Percentiles rank a stretch among this genome's conserved stretches.
phyloP scores from a whole-genome alignment of 2,797 vertebrate species.

The Champsocephalus esox region DNA sequence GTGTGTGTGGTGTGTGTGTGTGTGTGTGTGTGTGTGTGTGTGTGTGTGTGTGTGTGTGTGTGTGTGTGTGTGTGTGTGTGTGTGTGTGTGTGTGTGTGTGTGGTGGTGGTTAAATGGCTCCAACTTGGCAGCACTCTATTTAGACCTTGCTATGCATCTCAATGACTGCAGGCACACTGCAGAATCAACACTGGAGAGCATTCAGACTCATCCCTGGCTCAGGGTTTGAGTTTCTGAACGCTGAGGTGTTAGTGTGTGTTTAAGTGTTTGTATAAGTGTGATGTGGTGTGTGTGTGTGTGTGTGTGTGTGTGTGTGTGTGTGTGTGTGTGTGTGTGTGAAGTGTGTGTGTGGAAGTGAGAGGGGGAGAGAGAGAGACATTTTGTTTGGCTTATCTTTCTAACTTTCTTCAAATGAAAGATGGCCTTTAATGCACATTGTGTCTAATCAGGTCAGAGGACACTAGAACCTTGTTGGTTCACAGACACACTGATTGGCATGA shows the following conservation, averaged over 20 bases:
- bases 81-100: constrained; percentile 37
- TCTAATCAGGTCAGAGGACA: constrained; percentile 24
- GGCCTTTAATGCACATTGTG: constrained; percentile 10
- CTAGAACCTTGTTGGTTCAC: constrained; percentile 12
- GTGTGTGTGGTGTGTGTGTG: constrained; percentile 28
- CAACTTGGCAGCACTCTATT: constrained; percentile 72
- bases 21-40: constrained; percentile 38
- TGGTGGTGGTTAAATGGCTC: constrained; percentile 60
- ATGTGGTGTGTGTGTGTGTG: not conserved
- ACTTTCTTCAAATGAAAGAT: constrained; percentile 20
- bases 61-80: constrained; percentile 30
- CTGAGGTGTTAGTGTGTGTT: constrained; percentile 34
- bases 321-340: not conserved
- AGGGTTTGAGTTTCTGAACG: constrained; percentile 39
- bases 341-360: not conserved
- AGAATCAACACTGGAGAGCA: constrained; percentile 68
- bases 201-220: constrained; percentile 55
- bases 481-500: constrained; percentile 12
- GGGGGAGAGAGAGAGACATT: not conserved
- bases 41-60: constrained; percentile 36
- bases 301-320: constrained; percentile 6
- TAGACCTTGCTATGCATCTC: constrained; percentile 74
- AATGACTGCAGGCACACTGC: constrained; percentile 75
- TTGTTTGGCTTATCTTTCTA: constrained; percentile 13
- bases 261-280: constrained; percentile 5